Base-by-base conservation (phyloP, 2,888 invertebrate species). In the Leptopilina myrica region DNA sequence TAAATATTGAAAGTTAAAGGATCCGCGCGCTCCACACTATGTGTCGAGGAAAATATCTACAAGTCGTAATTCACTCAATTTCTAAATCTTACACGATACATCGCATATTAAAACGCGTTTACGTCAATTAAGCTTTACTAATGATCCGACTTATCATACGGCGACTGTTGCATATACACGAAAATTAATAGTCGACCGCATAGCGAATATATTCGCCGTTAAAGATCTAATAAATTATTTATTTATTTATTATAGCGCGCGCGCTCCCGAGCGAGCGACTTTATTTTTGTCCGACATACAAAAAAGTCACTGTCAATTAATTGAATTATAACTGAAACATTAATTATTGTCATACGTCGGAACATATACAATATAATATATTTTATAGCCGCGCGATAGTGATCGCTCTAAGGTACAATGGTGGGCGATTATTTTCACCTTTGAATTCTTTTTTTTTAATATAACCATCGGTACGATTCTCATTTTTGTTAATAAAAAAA, bases 71-170 rank as follows among this genome's bases (percentile, higher is more conserved):
- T 73, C 73, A 73, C 56, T 73, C 33, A 73, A 56, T 73, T 73
- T 73, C 73, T 73, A 56, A 73, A 73, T 73, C 73, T 33, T 73
- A 53, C 73, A 56, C 73, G 56, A 56, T 73, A 53, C 73, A 73
- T 73, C 73, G 73, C 73, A n/a, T 73, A 33, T 33, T 33, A 56
- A 56, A 73, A 73, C 33, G 73, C 73, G 56, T 73, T 73, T 56
- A 73, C 73, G 56, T 73, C 73, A 73, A 73, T 73, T 73, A 73
- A 73, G 33, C 56, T 73, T 56, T 73, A 56, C 73, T 73, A 73
- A 73, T 73, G 73, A 73, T 56, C 73, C 73, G n/a, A 73, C 69
- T 73, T 73, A 56, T 56, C 73, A 73, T 53, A 49, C 11, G 11
- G 49, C n/a, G 26, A 26, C 26, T 73, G 73, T 33, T 73, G 53